Evolutionary conservation across 2,888 invertebrate genomes (phyloP), one percentile per base, ranked within the genome.

Genomic region (Lomographa bimaculata): DNA sequence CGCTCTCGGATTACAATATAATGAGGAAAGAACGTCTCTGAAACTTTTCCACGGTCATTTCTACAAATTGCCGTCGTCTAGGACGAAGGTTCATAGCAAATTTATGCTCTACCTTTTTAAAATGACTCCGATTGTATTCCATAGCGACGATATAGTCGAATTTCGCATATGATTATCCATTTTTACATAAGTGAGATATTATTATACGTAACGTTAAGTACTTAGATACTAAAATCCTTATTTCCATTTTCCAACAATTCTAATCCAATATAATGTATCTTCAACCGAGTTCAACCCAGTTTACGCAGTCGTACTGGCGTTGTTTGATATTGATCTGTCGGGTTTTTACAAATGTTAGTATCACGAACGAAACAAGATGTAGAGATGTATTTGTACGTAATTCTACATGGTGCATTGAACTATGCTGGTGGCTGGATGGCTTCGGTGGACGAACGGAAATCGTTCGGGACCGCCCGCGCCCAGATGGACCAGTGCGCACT

Each of bases 1-100:
- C 60, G 56, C 61, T 64, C 73, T 67, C 70, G 54, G 71, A 72
- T 78, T 75, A 77, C 72, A 54, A 45, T 61, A 63, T 77, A 79
- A 79, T 74, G 65, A 72, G 69, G 71, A 77, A 73, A 69, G 60
- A 69, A 66, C 68, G 59, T 33, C 42, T 27, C 56, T 57, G 50
- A 58, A 68, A 60, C 50, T 59, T 61, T 57, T 57, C 55, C 54
- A 50, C 50, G 48, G 40, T 57, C 43, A 53, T 55, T 36, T 46
- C 44, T 54, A 50, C 48, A 63, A 63, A 47, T 63, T 56, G 53
- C 20, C 32, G 46, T 38, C 50, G 25, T 46, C 51, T 48, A 47
- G 34, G 40, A 40, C 40, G 52, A 49, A 33, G 19, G 35, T 32
- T 43, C 24, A 34, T 49, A 41, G 25, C 32, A 27, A 44, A 40